Evolutionary conservation across 2,888 invertebrate genomes (phyloP).

Genomic region (Hemithea aestivaria): DNA sequence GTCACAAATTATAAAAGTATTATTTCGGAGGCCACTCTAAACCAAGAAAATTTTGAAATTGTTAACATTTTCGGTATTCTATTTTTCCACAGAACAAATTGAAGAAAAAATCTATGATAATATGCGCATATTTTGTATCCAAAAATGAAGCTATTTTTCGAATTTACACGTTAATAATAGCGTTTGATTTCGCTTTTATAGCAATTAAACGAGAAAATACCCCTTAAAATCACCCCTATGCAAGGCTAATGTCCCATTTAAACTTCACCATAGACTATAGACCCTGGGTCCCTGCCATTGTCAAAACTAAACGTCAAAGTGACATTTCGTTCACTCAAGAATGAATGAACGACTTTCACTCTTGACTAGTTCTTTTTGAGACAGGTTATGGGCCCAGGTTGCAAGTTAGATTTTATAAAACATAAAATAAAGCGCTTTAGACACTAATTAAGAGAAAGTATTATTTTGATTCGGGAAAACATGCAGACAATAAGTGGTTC

Average conservation of each 20-base stretch:
- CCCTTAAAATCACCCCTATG: constrained; percentile 17
- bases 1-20: too few species aligned
- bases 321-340: neutral
- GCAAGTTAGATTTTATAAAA: constrained; percentile 51
- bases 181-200: constrained; percentile 23
- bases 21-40: constrained; percentile 1
- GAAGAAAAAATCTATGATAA: too few species aligned
- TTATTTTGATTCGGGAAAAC: constrained; percentile 39
- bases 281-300: constrained; percentile 5
- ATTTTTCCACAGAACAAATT: too few species aligned
- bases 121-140: neutral
- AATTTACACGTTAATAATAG: constrained; percentile 27
- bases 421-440: constrained; percentile 36
- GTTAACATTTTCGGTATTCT: constrained; percentile 1
- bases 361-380: too few species aligned
- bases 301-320: constrained; percentile 2
- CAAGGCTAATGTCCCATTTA: constrained; percentile 13
- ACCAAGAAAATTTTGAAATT: neutral
- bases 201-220: constrained; percentile 19
- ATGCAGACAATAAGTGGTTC: constrained; percentile 16
- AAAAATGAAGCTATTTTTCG: constrained; percentile 18
- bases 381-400: constrained; percentile 26
- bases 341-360: too few species aligned
- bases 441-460: constrained; percentile 43
- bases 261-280: neutral